phyloP scores from a whole-genome alignment of 2,888 invertebrate genomes.

The Macrophya annulata region DNA sequence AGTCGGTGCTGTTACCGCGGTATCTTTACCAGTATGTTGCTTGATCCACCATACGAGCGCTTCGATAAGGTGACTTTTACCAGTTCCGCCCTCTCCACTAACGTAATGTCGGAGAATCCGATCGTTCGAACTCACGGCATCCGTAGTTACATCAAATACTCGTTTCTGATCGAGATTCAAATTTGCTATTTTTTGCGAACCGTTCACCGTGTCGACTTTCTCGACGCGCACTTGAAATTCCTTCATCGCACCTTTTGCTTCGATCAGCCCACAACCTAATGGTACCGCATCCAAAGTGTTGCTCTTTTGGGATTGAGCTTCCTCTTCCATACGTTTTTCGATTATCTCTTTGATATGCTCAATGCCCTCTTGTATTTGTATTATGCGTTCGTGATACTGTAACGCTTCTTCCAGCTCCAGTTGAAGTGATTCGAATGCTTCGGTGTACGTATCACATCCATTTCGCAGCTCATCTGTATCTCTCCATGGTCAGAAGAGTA shows the following conservation, averaged over 20 bases:
- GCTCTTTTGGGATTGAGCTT: slow-evolving; percentile 37
- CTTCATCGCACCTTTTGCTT: slow-evolving; percentile 60
- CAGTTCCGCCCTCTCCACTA: too few species aligned
- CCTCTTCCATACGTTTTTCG: slow-evolving; percentile 50
- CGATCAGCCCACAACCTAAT: slow-evolving; percentile 57
- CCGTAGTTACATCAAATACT: too few species aligned
- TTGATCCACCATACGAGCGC: too few species aligned
- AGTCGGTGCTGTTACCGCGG: too few species aligned
- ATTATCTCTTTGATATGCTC: slow-evolving; percentile 54
- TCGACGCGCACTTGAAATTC: slow-evolving; percentile 56
- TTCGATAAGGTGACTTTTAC: too few species aligned
- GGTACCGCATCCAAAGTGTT: slow-evolving; percentile 46
- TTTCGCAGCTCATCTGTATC: slow-evolving; percentile 62
- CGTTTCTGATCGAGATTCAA: slow-evolving; percentile 61
- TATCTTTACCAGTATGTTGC: too few species aligned
- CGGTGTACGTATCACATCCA: slow-evolving; percentile 62
- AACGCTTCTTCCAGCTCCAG: slow-evolving; percentile 60
- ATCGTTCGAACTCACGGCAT: too few species aligned
- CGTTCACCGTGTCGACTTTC: slow-evolving; percentile 52
- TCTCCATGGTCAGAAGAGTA: slow-evolving; percentile 66
- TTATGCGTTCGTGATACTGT: slow-evolving; percentile 57
- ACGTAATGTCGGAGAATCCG: too few species aligned
- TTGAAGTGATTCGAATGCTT: slow-evolving; percentile 61
- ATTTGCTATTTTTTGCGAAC: slow-evolving; percentile 55
- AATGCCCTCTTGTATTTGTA: slow-evolving; percentile 55